phyloP scores from a whole-genome alignment of 2,888 invertebrate species.

The Cephonodes hylas region DNA sequence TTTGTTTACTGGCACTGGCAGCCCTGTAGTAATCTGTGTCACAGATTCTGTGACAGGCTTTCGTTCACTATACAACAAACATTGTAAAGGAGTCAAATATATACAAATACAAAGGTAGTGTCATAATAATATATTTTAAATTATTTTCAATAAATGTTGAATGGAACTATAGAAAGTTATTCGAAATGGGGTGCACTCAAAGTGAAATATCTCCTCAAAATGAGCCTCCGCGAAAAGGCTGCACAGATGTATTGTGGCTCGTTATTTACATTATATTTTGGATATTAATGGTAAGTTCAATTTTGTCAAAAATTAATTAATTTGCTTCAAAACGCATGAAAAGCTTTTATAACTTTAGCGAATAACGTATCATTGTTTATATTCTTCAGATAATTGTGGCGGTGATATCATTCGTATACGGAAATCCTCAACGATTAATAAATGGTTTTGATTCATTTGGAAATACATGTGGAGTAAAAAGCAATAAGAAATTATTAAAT shows the following conservation, averaged over 20 bases:
- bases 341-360: too few relatives aligned
- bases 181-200: conserved; percentile 84
- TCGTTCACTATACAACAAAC: too few relatives aligned
- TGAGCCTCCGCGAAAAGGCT: conserved; percentile 84
- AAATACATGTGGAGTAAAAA: conserved; percentile 93
- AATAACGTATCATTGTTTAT: conserved; percentile 21
- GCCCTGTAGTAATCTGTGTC: too few relatives aligned
- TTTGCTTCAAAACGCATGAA: too few relatives aligned
- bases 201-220: conserved; percentile 84
- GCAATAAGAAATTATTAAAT: conserved; percentile 87
- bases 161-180: too few relatives aligned
- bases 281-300: conserved; percentile 88
- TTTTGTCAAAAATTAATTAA: not conserved
- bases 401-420: conserved; percentile 93
- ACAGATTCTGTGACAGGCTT: too few relatives aligned
- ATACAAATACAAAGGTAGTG: too few relatives aligned
- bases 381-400: conserved; percentile 87
- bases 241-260: conserved; percentile 92
- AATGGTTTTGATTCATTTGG: conserved; percentile 97
- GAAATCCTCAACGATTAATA: conserved; percentile 91
- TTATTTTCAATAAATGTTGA: too few relatives aligned
- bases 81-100: too few relatives aligned
- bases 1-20: too few relatives aligned
- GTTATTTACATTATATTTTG: conserved; percentile 89
- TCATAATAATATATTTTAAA: too few relatives aligned